Conservation (phyloP, 2,888 invertebrate genomes). For the Latrodectus elegans region DNA sequence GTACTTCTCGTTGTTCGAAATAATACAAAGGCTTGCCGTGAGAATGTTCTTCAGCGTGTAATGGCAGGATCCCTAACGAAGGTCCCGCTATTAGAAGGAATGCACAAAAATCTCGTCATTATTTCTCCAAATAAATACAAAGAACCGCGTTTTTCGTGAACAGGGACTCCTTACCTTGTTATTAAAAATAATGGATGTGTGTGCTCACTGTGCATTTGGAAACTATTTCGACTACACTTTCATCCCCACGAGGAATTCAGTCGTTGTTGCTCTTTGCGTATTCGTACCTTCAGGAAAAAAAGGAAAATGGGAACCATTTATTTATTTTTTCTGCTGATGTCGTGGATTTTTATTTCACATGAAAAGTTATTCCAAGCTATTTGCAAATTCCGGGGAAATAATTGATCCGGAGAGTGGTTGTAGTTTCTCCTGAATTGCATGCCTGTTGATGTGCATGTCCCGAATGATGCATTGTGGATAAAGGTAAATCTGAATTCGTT, state of each 20-base stretch:
- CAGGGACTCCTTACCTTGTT: slow-evolving; percentile 45
- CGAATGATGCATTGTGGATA: no score
- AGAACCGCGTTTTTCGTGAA: slow-evolving; percentile 27
- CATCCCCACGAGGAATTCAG: background rate
- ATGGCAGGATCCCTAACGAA: slow-evolving; percentile 49
- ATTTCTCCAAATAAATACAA: slow-evolving; percentile 58
- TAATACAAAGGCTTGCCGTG: no score
- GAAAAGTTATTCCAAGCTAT: no score
- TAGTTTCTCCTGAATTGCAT: no score
- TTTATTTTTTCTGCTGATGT: background rate
- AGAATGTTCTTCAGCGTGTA: slow-evolving; percentile 31
- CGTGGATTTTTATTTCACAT: no score
- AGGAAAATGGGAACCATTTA: background rate
- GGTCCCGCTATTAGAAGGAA: slow-evolving; percentile 33
- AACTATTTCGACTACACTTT: background rate
- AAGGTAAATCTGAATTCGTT: no score
- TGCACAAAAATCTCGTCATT: slow-evolving; percentile 48
- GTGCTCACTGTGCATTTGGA: background rate
- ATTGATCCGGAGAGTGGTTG: no score
- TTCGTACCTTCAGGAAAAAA: background rate
- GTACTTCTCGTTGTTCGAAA: no score
- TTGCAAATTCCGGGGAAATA: no score
- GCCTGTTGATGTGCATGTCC: no score
- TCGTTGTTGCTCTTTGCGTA: background rate
- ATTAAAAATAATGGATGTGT: slow-evolving; percentile 55